Evolutionary conservation across 2,113 vertebrate genomes (phyloP), one percentile per base, ranked within the genome.

Genomic region (Nothocercus nigrocapillus): DNA sequence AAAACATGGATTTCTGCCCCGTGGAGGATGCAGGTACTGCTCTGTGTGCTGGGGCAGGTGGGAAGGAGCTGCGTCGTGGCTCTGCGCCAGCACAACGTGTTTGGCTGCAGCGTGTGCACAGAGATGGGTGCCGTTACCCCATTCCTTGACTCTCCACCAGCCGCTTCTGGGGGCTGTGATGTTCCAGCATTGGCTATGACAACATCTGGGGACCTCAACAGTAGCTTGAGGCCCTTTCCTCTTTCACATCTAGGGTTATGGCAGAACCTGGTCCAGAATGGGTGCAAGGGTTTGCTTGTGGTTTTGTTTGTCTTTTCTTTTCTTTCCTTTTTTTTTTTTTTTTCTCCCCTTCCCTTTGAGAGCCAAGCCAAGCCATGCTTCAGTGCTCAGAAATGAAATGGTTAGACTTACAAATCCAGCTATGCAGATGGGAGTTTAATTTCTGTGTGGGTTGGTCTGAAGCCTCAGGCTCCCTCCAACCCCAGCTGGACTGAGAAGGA

Each of bases 51-150:
- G 13, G 53, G 47, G 89, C 47, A 63, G 72, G 32, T 9, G 8
- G 70, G 77, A n/a, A 25, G 78, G 45, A 70, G 21, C 0, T 0
- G 72, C 38, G 47, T 11, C 1, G 12, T 19, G 63, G 5, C 0
- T 1, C 30, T 64, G 7, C 8, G 42, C 13, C 58, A 79, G 58
- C 11, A 1, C 58, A 19, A 32, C 20, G 30, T 42, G 36, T 1
- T 38, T 36, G 69, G 15, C 27, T 36, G n/a, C 40, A 3, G 53
- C 1, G 16, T 36, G 61, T 28, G 62, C 25, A 2, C 19, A 49
- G 61, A 0, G 0, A 2, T 15, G 32, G 40, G 79, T 44, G 49
- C 45, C 78, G 16, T 30, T 51, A 27, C 5, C 14, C 8, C 11
- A 1, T 18, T 27, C 42, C 13, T 9, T 12, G 3, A 13, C 27